Evolutionary conservation across 2,797 vertebrate species (phyloP), one percentile per base, ranked within the genome.

Genomic region (Sebastes wilsoni): DNA sequence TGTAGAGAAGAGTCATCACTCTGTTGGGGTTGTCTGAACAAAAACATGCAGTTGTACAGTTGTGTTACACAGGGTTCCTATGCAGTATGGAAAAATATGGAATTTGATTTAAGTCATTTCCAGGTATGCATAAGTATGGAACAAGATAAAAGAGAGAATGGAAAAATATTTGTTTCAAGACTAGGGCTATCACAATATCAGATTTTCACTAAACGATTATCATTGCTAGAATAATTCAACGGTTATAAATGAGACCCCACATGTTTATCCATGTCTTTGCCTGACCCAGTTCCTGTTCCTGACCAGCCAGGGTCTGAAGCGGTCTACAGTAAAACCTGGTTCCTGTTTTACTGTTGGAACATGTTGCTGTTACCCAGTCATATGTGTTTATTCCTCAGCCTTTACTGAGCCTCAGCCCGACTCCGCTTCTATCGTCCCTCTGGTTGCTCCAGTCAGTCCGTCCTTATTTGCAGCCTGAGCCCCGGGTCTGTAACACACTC

Each of bases 391-490:
- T 23, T 60, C 12, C 55, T 66, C 25, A 28, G 64, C 16, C 49
- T 42, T 56, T 11, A 55, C 6, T 10, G 27, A 55, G 34, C 58
- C 56, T 30, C 0, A 16, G 65, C n/a, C 23, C 18, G 5, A 46
- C 23, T 60, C 27, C 61, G 32, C 22, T 55, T 32, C 52, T 27
- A 4, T 77, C 55, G 49, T 62, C 22, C 23, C 77, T 42, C 66
- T 60, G 36, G 28, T 16, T 34, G 72, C 58, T 54, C 66, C 69
- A 54, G 58, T 69, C 36, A 60, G 28, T 30, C n/a, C 32, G 22
- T 67, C 38, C 75, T 81, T 79, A 82, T 79, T 72, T 65, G 66
- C 6, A 5, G 14, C n/a, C 68, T 4, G 1, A 49, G 34, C 25
- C 14, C 36, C n/a, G 23, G 38, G 49, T 66, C 59, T 1, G 22